phyloP scores from a whole-genome alignment of 2,113 vertebrate genomes.

The Osmerus eperlanus region DNA sequence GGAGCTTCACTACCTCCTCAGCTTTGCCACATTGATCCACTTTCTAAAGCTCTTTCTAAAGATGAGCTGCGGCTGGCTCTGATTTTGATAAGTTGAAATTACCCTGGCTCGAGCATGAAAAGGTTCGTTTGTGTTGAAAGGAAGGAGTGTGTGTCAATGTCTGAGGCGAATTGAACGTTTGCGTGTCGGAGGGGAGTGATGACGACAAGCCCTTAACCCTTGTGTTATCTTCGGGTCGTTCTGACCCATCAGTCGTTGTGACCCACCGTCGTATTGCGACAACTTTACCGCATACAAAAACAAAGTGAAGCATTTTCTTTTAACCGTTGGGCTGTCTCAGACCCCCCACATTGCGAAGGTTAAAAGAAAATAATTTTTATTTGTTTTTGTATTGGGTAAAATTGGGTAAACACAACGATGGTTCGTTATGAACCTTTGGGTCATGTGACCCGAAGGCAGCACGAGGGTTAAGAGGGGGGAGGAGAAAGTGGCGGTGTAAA shows the following conservation, averaged over 20 bases:
- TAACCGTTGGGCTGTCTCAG: too few species aligned
- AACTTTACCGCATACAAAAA: too few species aligned
- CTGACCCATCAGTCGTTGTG: too few species aligned
- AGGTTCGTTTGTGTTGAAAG: neutral
- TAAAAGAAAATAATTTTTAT: too few species aligned
- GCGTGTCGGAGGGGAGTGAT: neutral
- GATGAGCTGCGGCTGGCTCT: neutral
- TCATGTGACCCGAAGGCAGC: too few species aligned
- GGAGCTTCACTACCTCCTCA: neutral
- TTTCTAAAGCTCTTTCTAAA: slow-evolving; percentile 8
- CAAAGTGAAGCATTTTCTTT: too few species aligned
- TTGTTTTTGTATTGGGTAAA: too few species aligned
- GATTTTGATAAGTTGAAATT: slow-evolving; percentile 18
- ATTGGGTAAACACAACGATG: too few species aligned
- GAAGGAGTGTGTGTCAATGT: neutral
- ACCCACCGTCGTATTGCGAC: too few species aligned
- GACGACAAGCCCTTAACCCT: slow-evolving; percentile 3
- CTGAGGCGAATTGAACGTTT: slow-evolving; percentile 12
- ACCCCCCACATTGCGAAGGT: too few species aligned
- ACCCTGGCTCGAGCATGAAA: slow-evolving; percentile 3
- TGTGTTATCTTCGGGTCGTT: too few species aligned
- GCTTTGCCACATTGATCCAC: slow-evolving; percentile 5
- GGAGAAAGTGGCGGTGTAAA: slow-evolving; percentile 11
- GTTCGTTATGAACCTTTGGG: too few species aligned
- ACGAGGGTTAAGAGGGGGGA: neutral